Evolutionary conservation across 2,797 vertebrate genomes (phyloP).

Genomic region (Tapera naevia): DNA sequence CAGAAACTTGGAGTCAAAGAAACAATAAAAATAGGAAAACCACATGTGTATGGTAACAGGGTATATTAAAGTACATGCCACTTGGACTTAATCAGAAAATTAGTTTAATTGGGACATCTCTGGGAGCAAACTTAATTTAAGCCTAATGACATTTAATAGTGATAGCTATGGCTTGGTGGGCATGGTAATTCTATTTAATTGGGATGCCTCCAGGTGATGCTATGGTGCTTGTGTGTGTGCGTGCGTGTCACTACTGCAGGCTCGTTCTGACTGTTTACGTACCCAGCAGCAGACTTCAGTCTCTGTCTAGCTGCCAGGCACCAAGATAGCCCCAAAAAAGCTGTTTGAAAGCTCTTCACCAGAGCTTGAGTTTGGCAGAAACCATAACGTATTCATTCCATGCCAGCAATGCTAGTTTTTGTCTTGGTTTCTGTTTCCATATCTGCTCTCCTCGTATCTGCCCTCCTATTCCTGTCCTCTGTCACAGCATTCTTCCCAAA

Average conservation of each 20-base stretch:
- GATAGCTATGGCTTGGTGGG: conserved; percentile 35
- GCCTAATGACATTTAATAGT: conserved; percentile 55
- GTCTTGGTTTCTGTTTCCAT: not conserved
- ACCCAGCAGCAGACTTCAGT: not conserved
- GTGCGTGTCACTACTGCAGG: not conserved
- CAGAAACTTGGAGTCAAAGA: not conserved
- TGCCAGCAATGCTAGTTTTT: not conserved
- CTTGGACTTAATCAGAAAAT: conserved; percentile 54
- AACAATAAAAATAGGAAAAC: conserved; percentile 26
- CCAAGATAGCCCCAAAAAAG: not conserved
- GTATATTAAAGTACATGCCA: conserved; percentile 22
- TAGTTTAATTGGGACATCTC: conserved; percentile 40
- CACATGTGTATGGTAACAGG: not conserved
- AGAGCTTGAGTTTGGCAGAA: not conserved
- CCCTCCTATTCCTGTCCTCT: not conserved
- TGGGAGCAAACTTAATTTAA: conserved; percentile 59
- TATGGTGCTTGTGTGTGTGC: not conserved
- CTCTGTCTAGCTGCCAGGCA: not conserved
- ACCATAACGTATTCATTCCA: accelerated
- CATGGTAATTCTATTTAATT: conserved; percentile 53
- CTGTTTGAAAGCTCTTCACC: not conserved
- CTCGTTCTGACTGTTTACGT: not conserved
- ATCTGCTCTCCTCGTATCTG: not conserved
- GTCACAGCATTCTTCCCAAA: not conserved
- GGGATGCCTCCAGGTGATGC: conserved; percentile 53